Base-by-base conservation (phyloP, 2,888 invertebrate species). In the Agonopterix alstromeriana region DNA sequence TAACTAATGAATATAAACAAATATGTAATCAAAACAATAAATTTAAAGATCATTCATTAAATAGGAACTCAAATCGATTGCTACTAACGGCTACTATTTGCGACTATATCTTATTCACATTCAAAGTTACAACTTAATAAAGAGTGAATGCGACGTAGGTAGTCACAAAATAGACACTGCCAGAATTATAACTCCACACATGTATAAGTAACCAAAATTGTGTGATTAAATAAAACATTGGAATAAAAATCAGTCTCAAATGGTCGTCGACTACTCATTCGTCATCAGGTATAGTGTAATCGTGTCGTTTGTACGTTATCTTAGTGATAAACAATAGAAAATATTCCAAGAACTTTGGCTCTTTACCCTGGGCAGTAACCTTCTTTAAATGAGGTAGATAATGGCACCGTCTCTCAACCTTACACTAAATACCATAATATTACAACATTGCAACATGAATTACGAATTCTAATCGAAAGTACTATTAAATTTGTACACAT, bases 51-150 rank as follows among this genome's bases (percentile, higher is more conserved):
- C 54, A 61, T 69, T 67, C 66, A 74, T 72, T 69, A 76, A 85
- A 83, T 87, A 88, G 87, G 88, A 88, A 88, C 88, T 87, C 65
- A 86, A 77, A 77, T 72, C 57, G 60, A 86, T 87, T 87, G 86
- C 86, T 72, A 66, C 68, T 61, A 55, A 58, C 57, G 48, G 42
- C 47, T 44, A 46, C n/a, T 27, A 27, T 27, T 5, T 27, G 27
- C 27, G 27, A 27, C 27, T 27, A 27, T 7, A 7, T 27, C 27
- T 5, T 27, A 27, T 27, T 27, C 27, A 27, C 27, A 27, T 27
- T 27, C 27, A 27, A 27, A 27, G 27, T 27, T 27, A 27, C 27
- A 27, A 27, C 27, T 27, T 27, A 27, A 27, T 27, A 27, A 7
- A 3, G 3, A 7, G 1, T 27, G 27, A 27, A 27, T 27, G 27